Evolutionary conservation across 1,140 invertebrate species (phyloP), one percentile per base, ranked within the genome.

Genomic region (Tachypleus tridentatus): DNA sequence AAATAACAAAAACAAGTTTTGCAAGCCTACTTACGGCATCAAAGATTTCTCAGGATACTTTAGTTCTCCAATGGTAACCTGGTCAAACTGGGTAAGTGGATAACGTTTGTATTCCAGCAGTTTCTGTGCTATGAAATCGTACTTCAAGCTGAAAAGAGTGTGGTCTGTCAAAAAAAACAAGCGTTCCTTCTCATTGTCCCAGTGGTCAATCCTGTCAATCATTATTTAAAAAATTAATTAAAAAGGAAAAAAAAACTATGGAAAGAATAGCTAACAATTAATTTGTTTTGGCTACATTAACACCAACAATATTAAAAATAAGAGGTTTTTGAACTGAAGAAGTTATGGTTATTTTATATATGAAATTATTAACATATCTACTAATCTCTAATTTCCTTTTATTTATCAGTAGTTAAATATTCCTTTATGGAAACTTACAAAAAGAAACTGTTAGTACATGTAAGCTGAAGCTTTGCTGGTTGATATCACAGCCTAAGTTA

Each of bases 131-230:
- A 91, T 67, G 72, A 92, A 90, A 75, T 92, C 88, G 77, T 88
- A 93, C 72, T 90, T 90, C 50, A 89, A 81, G 10, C 85, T 81
- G 68, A 89, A 81, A 4, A 93, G 74, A 5, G 84, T 80, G 68
- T 83, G 81, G 49, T 85, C 83, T 9, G 86, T 86, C 49, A 93
- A 74, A 4, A 91, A 71, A 2, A 92, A 78, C 47, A 92, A 78
- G 59, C 88, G 81, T 75, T 93, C 90, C 70, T 87, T 87, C 73
- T 93, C 89, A 73, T 86, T 84, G 74, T 92, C 87, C 89, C 89
- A 93, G 63, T 89, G 78, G 74, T 87, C 89, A 70, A 93, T 89
- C 76, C 87, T 89, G 72, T 29, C 29, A 29, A 29, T 29, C 29
- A 8, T 54, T 54, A n/a, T 8, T 54, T 54, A 54, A 54, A 8